Conservation (phyloP, 2,797 vertebrate genomes). For the Ctenopoma multispine region DNA sequence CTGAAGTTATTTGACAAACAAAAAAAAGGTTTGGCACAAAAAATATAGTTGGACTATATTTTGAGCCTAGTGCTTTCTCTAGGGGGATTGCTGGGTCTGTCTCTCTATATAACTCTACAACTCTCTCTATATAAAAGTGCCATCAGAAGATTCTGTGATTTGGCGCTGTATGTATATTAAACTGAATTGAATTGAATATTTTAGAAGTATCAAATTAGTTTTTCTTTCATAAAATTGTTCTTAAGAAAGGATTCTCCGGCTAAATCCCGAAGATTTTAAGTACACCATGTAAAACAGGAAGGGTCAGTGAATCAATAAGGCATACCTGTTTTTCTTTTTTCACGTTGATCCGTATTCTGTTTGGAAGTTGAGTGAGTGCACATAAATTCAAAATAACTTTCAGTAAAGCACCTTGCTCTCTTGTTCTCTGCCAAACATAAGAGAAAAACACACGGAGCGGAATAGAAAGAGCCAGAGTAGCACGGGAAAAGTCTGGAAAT, state of each 20-base stretch:
- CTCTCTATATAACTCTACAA: not conserved
- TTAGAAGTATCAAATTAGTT: not conserved
- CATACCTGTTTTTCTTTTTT: conserved; percentile 14
- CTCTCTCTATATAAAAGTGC: too few relatives aligned
- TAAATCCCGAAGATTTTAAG: not conserved
- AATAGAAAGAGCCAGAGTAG: conserved; percentile 27
- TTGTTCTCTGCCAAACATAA: conserved; percentile 52
- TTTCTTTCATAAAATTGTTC: conserved; percentile 32
- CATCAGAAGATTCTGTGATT: too few relatives aligned
- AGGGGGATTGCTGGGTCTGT: too few relatives aligned
- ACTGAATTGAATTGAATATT: not conserved
- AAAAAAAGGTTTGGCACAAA: conserved; percentile 28
- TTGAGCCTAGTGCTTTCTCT: not conserved
- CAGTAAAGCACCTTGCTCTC: conserved; percentile 47
- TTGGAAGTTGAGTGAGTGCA: conserved; percentile 40
- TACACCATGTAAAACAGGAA: conserved; percentile 5
- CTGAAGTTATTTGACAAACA: conserved; percentile 35
- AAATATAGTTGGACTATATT: conserved; percentile 2
- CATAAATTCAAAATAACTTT: conserved; percentile 61
- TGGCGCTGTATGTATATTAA: too few relatives aligned
- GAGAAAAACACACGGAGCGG: conserved; percentile 14
- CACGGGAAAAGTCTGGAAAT: conserved; percentile 43
- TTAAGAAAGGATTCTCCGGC: conserved; percentile 5
- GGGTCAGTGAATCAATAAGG: conserved; percentile 32
- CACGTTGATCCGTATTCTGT: conserved; percentile 5